Percentiles rank a stretch among this genome's conserved stretches.
These are phyloP conservation scores for Zaprionus nigranus DNA, from an alignment of 1,140 invertebrate genomes.

Conservation along the genomic window DNA sequence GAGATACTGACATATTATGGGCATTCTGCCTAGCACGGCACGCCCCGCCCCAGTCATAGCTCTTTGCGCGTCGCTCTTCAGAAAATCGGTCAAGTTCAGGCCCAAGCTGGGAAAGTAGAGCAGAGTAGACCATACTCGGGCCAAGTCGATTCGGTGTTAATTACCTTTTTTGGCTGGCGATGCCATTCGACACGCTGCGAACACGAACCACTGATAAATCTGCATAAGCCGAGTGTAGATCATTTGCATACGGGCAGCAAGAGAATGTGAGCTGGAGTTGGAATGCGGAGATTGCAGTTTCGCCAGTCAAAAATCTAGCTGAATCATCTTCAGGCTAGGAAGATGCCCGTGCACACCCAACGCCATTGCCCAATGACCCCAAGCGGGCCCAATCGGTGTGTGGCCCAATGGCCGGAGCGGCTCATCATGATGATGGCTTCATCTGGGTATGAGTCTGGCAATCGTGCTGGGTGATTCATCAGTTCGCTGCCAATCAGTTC, in stretches of 20 bases:
- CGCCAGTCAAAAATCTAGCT: not conserved
- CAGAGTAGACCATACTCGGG: not conserved
- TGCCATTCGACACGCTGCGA: slow-evolving; percentile 18
- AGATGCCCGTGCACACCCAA: slow-evolving; percentile 6
- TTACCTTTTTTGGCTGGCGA: slow-evolving; percentile 27
- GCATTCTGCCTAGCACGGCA: slow-evolving; percentile 41
- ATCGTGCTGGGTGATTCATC: slow-evolving; percentile 67
- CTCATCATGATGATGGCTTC: slow-evolving; percentile 46
- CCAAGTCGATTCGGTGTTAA: slow-evolving; percentile 45
- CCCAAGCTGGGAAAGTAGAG: slow-evolving; percentile 42
- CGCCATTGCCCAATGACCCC: slow-evolving; percentile 11
- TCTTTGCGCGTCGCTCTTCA: slow-evolving; percentile 13
- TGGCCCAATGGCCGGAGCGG: slow-evolving; percentile 21
- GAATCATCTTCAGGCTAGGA: slow-evolving; percentile 6
- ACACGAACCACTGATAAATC: slow-evolving; percentile 37
- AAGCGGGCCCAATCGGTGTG: slow-evolving; percentile 12
- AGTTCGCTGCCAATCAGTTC: slow-evolving; percentile 51
- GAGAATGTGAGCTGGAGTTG: not conserved
- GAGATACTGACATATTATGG: slow-evolving; percentile 25
- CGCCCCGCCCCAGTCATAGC: slow-evolving; percentile 25
- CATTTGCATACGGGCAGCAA: slow-evolving; percentile 42
- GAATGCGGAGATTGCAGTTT: slow-evolving; percentile 15
- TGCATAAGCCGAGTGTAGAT: slow-evolving; percentile 59
- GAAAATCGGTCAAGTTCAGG: slow-evolving; percentile 75
- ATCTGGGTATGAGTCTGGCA: slow-evolving; percentile 41